These are phyloP conservation scores for Coecobrya sp. DNA, from an alignment of 2,888 invertebrate species.

Conservation along the genomic window DNA sequence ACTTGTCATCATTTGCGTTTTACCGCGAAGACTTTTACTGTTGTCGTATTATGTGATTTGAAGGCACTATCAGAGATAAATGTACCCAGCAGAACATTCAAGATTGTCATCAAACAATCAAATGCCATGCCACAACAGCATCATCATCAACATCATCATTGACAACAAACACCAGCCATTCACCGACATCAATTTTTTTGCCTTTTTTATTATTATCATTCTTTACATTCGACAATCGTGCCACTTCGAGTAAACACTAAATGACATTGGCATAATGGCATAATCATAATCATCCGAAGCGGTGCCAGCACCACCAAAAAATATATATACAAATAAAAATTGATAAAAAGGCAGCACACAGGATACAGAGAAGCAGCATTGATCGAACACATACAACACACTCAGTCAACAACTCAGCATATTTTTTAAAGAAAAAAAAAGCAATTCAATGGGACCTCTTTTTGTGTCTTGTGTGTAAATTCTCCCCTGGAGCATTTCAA, in stretches of 20 bases:
- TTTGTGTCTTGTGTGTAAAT: constrained; percentile 72
- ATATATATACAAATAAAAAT: constrained; percentile 73
- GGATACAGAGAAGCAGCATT: constrained; percentile 8
- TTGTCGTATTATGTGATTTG: constrained; percentile 69
- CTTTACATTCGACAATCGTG: constrained; percentile 48
- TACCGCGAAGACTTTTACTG: constrained; percentile 56
- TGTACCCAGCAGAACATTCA: constrained; percentile 66
- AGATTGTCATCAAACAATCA: constrained; percentile 82
- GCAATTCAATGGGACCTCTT: constrained; percentile 62
- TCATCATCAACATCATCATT: constrained; percentile 12
- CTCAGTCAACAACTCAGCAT: constrained; percentile 36
- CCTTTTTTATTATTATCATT: constrained; percentile 56
- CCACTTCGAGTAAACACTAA: constrained; percentile 63
- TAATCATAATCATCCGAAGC: constrained; percentile 62
- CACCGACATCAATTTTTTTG: constrained; percentile 19
- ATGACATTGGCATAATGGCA: constrained; percentile 73
- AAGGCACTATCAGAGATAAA: constrained; percentile 71
- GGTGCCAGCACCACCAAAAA: constrained; percentile 45
- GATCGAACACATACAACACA: constrained; percentile 31
- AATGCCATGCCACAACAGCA: constrained; percentile 68
- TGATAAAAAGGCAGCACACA: constrained; percentile 78
- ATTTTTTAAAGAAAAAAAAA: constrained; percentile 54
- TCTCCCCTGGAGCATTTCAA: constrained; percentile 81
- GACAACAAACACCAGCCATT: constrained; percentile 26
- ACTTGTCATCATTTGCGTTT: constrained; percentile 78